Evolutionary conservation across 2,113 vertebrate genomes (phyloP), one percentile per base, ranked within the genome.

Genomic region (Aleadryas rufinucha): DNA sequence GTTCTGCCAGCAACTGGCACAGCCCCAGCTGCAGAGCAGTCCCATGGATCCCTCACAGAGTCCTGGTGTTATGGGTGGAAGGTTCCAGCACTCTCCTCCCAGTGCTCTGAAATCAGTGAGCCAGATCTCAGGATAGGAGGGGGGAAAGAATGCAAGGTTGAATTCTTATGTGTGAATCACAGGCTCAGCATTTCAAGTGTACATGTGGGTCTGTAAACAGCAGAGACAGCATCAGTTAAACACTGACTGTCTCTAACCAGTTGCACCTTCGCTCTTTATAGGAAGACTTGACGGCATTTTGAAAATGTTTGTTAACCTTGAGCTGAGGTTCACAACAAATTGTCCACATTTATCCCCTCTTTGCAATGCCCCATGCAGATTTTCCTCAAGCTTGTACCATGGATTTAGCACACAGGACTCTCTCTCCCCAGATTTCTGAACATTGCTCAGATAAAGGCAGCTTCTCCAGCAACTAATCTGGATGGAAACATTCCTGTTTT

Each of bases 121-220:
- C 65, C 21, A 11, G 27, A 47, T 22, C 35, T 76, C 2, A 0
- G 19, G 10, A 22, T 2, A 2, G 1, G 16, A 35, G 5, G 0
- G 3, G 9, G 11, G 11, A 21, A 59, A 53, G 20, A 64, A 82
- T 11, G 31, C 9, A 15, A 66, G 23, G 22, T 6, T 60, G 45
- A 52, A 69, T 72, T 53, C 22, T 17, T 47, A 0, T 6, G 2
- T 42, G 23, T 37, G 26, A 59, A 13, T 33, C 60, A 50, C 31
- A 47, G 63, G n/a, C 8, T 50, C 39, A 35, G 41, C 30, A n/a
- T 61, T 87, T 47, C 77, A 20, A 16, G 4, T 5, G 13, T 28
- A 3, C 16, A 0, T 27, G 35, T 33, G 54, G 22, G 27, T 75
- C 47, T 81, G 63, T 24, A 59, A 81, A 39, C 8, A 57, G 65